A percentile compares a stretch with the other conserved stretches of the same genome.
These are phyloP conservation scores for Strigamia transsilvanica DNA, from an alignment of 2,888 invertebrate species.

Conservation along the genomic window DNA sequence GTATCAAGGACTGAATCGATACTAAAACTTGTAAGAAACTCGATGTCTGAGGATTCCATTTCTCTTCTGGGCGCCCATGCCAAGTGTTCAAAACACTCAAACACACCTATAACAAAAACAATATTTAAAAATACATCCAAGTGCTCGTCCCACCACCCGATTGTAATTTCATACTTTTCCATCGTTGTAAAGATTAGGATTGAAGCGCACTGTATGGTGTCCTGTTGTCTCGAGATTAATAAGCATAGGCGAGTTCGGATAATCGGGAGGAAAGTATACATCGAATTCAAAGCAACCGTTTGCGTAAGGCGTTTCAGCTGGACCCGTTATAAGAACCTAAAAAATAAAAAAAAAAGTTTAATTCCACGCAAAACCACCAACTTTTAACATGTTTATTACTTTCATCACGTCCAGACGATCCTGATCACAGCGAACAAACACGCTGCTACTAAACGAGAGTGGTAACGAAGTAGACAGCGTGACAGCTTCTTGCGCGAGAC, in stretches of 20 bases:
- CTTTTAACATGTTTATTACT: slow-evolving; percentile 65
- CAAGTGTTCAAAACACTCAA: slow-evolving; percentile 94
- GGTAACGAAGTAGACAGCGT: slow-evolving; percentile 91
- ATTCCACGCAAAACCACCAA: too few species aligned
- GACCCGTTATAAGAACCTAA: slow-evolving; percentile 88
- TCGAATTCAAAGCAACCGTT: slow-evolving; percentile 92
- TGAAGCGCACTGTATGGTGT: slow-evolving; percentile 86
- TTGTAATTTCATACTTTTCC: slow-evolving; percentile 74
- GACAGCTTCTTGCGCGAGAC: slow-evolving; percentile 93
- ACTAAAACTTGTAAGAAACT: slow-evolving; percentile 87
- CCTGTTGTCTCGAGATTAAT: slow-evolving; percentile 91
- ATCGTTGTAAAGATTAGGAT: slow-evolving; percentile 93
- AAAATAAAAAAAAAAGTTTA: background rate
- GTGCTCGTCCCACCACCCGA: background rate
- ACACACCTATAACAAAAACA: slow-evolving; percentile 68
- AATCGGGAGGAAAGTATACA: slow-evolving; percentile 81
- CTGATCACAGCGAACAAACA: slow-evolving; percentile 93
- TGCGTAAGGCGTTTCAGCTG: slow-evolving; percentile 89
- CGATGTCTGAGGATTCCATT: slow-evolving; percentile 95
- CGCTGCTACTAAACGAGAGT: slow-evolving; percentile 89
- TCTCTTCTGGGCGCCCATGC: slow-evolving; percentile 96
- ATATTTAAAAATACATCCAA: background rate
- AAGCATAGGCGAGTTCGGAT: slow-evolving; percentile 83
- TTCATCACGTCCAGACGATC: slow-evolving; percentile 96
- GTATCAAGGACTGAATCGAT: slow-evolving; percentile 89